A percentile compares a stretch with the other conserved stretches of the same genome.
phyloP scores from a whole-genome alignment of 2,113 vertebrate genomes.

The Ptilonorhynchus violaceus region DNA sequence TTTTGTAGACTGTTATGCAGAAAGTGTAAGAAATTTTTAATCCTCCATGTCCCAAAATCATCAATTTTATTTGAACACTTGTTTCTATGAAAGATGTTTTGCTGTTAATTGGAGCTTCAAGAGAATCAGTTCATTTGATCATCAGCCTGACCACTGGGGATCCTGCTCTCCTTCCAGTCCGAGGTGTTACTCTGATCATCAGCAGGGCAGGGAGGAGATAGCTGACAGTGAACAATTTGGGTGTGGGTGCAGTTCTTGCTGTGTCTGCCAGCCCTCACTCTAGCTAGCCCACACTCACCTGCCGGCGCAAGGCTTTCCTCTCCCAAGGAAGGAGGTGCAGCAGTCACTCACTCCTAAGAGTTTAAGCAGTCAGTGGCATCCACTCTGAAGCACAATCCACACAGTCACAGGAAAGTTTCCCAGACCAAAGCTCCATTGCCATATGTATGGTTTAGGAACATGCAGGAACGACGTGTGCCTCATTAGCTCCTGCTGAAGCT shows the following conservation, averaged over 20 bases:
- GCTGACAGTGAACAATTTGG: neutral
- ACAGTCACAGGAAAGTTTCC: neutral
- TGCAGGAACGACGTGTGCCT: rapidly evolving
- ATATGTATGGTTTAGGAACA: neutral
- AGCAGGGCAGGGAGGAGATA: neutral
- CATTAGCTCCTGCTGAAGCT: neutral
- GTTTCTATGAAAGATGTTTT: neutral
- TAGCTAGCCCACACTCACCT: neutral
- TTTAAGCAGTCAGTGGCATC: rapidly evolving
- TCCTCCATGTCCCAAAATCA: neutral
- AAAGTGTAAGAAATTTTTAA: neutral
- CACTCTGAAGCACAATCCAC: neutral
- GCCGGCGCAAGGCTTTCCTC: rapidly evolving
- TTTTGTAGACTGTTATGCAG: neutral
- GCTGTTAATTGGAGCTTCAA: neutral
- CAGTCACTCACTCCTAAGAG: rapidly evolving
- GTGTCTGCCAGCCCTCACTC: neutral
- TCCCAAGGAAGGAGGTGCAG: rapidly evolving
- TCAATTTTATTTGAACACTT: neutral
- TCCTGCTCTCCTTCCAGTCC: neutral
- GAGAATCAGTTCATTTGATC: neutral
- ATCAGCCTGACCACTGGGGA: neutral
- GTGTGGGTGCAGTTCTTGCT: neutral
- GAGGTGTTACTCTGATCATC: neutral
- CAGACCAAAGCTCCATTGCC: neutral